Evolutionary conservation across 2,113 vertebrate genomes (phyloP), one percentile per base, ranked within the genome.

Genomic region (Plestiodon gilberti): DNA sequence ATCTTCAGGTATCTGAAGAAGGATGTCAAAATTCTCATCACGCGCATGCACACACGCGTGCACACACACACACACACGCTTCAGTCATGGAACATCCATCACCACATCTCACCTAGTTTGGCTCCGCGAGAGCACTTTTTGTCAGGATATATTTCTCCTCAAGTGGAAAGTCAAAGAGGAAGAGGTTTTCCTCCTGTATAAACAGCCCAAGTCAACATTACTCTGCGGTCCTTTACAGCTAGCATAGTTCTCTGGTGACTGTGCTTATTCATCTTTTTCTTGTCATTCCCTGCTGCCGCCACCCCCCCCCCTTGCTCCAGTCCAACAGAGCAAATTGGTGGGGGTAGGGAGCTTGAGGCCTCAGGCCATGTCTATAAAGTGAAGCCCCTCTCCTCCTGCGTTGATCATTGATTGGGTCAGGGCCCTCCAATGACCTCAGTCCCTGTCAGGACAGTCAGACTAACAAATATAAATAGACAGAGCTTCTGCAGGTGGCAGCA

Each of bases 331-430:
- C 48, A 23, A 69, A 18, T 1, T 48, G 38, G 30, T 73, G 78
- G 28, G n/a, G 59, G 69, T 25, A 33, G n/a, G 38, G 57, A 85
- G 55, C 25, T 40, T 2, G 33, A 35, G 40, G 57, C 85, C 69
- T 82, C 23, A 43, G 17, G 62, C 78, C 65, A 33, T n/a, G 15
- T 79, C 30, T 69, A 62, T 25, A 57, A 69, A 22, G 35, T 38
- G 57, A 81, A 81, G 65, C 69, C 40, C 82, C 35, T 82, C 81
- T 74, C 18, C 35, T 35, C 59, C 3, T 52, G 59, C 48, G 59
- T 65, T 80, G 61, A 74, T 28, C 57, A 30, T 64, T 86, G 69
- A 86, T 86, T 86, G 59, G 70, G 85, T 81, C 85, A 81, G 30
- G 67, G 59, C 85, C 78, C 15, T 65, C 70, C 25, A 74, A 81